phyloP scores from a whole-genome alignment of 1,140 invertebrate genomes.

The Samia ricini region DNA sequence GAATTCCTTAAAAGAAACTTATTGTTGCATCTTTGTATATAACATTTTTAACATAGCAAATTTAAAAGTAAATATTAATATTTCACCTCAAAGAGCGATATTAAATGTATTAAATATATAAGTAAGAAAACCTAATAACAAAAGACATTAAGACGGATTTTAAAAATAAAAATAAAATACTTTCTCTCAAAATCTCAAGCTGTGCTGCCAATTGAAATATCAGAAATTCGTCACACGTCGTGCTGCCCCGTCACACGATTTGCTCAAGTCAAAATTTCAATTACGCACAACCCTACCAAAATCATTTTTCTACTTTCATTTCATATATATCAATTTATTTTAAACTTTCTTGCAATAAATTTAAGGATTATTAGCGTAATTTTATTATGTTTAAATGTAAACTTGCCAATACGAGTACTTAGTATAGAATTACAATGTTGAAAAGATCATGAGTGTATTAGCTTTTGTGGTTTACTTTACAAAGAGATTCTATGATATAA shows the following conservation, averaged over 20 bases:
- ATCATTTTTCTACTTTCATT: slow-evolving; percentile 6
- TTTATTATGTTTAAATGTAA: not conserved
- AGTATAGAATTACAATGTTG: slow-evolving; percentile 58
- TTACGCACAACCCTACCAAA: slow-evolving; percentile 41
- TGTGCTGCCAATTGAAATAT: slow-evolving; percentile 44
- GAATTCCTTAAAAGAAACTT: no score
- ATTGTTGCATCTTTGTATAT: no score
- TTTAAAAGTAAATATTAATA: not conserved
- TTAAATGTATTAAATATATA: not conserved
- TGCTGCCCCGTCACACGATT: slow-evolving; percentile 60
- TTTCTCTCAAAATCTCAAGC: slow-evolving; percentile 19
- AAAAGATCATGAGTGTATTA: slow-evolving; percentile 70
- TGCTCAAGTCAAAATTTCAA: slow-evolving; percentile 71
- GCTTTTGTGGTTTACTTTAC: slow-evolving; percentile 45
- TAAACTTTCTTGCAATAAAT: not conserved
- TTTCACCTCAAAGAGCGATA: no score
- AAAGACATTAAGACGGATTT: not conserved
- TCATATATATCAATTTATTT: not conserved
- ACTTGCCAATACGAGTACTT: slow-evolving; percentile 3
- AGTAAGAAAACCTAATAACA: not conserved
- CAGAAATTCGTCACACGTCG: slow-evolving; percentile 47
- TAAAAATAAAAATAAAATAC: not conserved
- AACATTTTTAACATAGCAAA: not conserved
- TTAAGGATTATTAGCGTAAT: not conserved
- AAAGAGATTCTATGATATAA: slow-evolving; percentile 22